Evolutionary conservation across 2,113 vertebrate genomes (phyloP), one percentile per base, ranked within the genome.

Genomic region (Mystacornis crossleyi): DNA sequence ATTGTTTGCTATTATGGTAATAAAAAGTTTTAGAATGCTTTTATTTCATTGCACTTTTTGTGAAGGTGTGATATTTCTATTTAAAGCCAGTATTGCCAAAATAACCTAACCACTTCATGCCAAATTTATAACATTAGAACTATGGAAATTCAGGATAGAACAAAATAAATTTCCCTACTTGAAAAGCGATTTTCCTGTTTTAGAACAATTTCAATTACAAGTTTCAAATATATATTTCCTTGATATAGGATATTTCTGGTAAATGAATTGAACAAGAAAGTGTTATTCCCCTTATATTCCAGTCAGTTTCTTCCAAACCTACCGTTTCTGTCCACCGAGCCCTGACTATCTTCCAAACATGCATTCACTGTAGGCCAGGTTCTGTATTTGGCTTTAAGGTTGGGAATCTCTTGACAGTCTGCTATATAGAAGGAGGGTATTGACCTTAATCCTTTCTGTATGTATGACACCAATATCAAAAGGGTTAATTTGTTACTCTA

Each of bases 121-220:
- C 60, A 28, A 78, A 92, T 91, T 86, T 96, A 38, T 20, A 66
- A 71, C 43, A 24, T 60, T 64, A 61, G 4, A 93, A 17, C 40
- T 67, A 38, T n/a, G 58, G 54, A 95, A 79, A 74, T 69, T 62
- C 29, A 48, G 43, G 10, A 82, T 38, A 90, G n/a, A 66, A 26
- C 42, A 93, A 92, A 95, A 74, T 26, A 42, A 10, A 47, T 86
- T 89, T 67, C 26, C 58, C 12, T 72, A 48, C 21, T 91, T 96
- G 79, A 29, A 9, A 58, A 82, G 45, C 6, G 78, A 65, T 75
- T 86, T 82, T n/a, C 25, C 51, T 67, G 11, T 25, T 77, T 85
- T 85, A 85, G 18, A 94, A 72, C 16, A 53, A 67, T 69, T 85
- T 85, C 7, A 88, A 17, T 80, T 79, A 10, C 4, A 69, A 55